Percentiles rank a stretch among this genome's conserved stretches.
These are phyloP conservation scores for Schizopygopsis pylzovi DNA, from an alignment of 2,797 vertebrate species.

Conservation along the genomic window DNA sequence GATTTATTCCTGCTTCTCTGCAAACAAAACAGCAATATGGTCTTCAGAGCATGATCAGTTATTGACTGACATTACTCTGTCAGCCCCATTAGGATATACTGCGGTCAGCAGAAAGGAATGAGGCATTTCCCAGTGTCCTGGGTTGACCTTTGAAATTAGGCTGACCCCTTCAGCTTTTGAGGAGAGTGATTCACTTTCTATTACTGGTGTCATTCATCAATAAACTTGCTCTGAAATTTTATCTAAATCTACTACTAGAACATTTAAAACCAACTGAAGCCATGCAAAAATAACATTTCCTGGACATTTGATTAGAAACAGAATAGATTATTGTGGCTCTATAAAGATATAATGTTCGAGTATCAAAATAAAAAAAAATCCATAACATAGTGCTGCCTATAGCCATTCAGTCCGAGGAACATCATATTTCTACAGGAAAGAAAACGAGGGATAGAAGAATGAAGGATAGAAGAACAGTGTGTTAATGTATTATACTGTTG, in stretches of 20 bases:
- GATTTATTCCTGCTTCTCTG: slow-evolving; percentile 19
- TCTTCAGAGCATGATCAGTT: slow-evolving; percentile 25
- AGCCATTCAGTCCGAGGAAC: not conserved
- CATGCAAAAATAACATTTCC: not conserved
- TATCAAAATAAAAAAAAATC: not conserved
- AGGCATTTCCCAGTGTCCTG: slow-evolving; percentile 45
- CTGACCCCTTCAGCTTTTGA: slow-evolving; percentile 18
- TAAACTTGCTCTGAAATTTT: not conserved
- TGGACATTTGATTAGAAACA: not conserved
- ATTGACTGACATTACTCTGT: slow-evolving; percentile 44
- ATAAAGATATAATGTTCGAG: not conserved
- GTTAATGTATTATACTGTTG: not conserved
- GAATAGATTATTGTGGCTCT: not conserved
- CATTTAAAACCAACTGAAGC: not conserved
- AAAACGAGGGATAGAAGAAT: not conserved
- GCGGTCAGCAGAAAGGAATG: slow-evolving; percentile 54
- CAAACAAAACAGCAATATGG: slow-evolving; percentile 44
- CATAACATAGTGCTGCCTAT: not conserved
- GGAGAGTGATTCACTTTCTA: not conserved
- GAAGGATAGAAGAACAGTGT: not conserved
- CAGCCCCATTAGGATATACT: slow-evolving; percentile 51
- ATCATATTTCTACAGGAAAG: not conserved
- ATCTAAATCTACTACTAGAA: not conserved
- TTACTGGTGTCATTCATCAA: slow-evolving; percentile 17
- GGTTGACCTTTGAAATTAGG: slow-evolving; percentile 43